Conservation (phyloP, 1,140 invertebrate genomes). For the Drosophila hydei region DNA sequence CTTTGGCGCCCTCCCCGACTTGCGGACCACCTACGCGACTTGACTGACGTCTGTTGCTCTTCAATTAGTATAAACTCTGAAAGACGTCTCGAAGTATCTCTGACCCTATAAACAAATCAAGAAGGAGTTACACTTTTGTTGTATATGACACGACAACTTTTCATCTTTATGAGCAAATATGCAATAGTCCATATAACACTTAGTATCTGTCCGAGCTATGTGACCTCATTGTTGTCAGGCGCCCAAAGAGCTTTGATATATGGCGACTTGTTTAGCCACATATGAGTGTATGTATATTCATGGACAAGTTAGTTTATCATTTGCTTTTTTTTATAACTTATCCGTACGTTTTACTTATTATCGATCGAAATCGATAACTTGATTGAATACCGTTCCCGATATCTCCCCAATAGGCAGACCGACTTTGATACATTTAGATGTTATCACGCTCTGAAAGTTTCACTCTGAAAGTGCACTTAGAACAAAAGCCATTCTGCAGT, state of each 20-base stretch:
- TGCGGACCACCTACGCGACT: conserved; percentile 16
- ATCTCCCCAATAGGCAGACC: no score
- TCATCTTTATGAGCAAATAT: no score
- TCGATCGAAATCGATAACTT: no score
- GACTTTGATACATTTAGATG: no score
- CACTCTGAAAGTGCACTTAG: no score
- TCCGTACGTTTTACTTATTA: no score
- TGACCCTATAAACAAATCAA: not conserved
- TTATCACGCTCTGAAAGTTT: no score
- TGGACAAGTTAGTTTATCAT: no score
- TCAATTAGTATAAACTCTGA: not conserved
- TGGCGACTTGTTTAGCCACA: not conserved
- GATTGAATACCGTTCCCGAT: no score
- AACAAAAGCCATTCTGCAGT: not conserved
- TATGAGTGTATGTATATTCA: no score
- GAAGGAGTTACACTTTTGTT: not conserved
- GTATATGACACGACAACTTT: no score
- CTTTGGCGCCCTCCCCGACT: not conserved
- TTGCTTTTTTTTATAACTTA: not conserved
- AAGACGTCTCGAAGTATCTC: not conserved
- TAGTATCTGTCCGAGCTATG: no score
- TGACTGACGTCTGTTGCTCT: conserved; percentile 2
- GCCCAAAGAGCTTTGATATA: not conserved
- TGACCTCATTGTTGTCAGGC: not conserved
- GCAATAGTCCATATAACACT: not conserved